phyloP scores from a whole-genome alignment of 2,888 invertebrate genomes.

The Neoascia interrupta region DNA sequence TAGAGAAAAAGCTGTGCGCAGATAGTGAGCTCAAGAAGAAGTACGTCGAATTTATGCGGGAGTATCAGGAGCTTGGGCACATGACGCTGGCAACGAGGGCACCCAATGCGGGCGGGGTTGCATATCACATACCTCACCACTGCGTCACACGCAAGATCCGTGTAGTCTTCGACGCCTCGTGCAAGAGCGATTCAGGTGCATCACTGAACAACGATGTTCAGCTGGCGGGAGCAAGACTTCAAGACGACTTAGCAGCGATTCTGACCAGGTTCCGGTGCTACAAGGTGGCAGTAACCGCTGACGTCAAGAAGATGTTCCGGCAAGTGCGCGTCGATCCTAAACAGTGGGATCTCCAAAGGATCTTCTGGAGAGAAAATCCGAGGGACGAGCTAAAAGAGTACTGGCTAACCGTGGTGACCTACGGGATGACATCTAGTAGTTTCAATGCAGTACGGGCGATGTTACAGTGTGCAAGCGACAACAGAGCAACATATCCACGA shows the following conservation, averaged over 20 bases:
- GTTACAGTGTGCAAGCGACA: too few species aligned
- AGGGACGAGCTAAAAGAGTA: too few species aligned
- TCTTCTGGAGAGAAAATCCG: too few species aligned
- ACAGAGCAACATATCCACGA: too few species aligned
- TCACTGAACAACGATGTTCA: not conserved
- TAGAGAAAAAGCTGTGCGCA: not conserved
- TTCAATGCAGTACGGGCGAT: too few species aligned
- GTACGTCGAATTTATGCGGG: constrained; percentile 11
- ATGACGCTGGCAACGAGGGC: not conserved
- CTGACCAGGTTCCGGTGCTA: too few species aligned
- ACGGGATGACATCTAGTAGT: too few species aligned
- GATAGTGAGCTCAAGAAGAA: constrained; percentile 5
- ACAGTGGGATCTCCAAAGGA: constrained; percentile 14
- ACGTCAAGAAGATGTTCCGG: too few species aligned
- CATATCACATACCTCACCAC: not conserved
- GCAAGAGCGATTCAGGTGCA: not conserved
- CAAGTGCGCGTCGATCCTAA: not conserved
- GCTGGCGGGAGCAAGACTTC: not conserved
- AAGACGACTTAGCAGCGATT: not conserved
- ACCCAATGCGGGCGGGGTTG: not conserved
- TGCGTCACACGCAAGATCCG: not conserved
- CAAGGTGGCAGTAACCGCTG: too few species aligned
- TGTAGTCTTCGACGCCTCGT: not conserved
- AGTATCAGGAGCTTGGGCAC: constrained; percentile 10
- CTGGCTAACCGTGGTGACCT: too few species aligned